Evolutionary conservation across 1,140 invertebrate genomes (phyloP).

Genomic region (Scaptomyza pallida): DNA sequence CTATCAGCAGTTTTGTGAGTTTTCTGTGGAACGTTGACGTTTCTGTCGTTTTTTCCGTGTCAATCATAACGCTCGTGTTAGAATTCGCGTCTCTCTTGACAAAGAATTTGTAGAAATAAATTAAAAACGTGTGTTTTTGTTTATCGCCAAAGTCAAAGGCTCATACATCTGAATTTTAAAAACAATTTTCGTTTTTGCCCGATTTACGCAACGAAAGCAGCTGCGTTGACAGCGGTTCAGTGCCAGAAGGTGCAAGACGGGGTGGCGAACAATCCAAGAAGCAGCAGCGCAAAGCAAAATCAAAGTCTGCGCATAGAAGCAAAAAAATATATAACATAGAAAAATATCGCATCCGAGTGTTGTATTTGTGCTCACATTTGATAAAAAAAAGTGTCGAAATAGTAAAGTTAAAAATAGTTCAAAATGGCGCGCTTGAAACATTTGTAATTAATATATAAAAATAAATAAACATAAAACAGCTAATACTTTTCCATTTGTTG

Average conservation of each 20-base stretch:
- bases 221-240: slow-evolving; percentile 38
- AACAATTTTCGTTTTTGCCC: slow-evolving; percentile 39
- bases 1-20: slow-evolving; percentile 45
- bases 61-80: slow-evolving; percentile 43
- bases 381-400: slow-evolving; percentile 50
- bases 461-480: slow-evolving; percentile 18
- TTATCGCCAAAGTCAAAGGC: slow-evolving; percentile 4
- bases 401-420: slow-evolving; percentile 59
- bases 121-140: slow-evolving; percentile 13
- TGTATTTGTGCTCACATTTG: slow-evolving; percentile 32
- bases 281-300: slow-evolving; percentile 55
- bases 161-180: background rate
- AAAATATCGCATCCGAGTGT: slow-evolving; percentile 21
- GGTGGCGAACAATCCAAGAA: slow-evolving; percentile 41
- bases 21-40: slow-evolving; percentile 47
- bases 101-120: slow-evolving; percentile 29
- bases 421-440: slow-evolving; percentile 82
- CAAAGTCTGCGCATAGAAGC: slow-evolving; percentile 59
- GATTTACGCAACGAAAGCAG: slow-evolving; percentile 69
- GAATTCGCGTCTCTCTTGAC: slow-evolving; percentile 28
- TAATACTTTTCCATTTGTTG: slow-evolving; percentile 13
- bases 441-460: slow-evolving; percentile 54
- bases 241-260: slow-evolving; percentile 42
- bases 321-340: slow-evolving; percentile 32
- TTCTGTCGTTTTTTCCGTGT: slow-evolving; percentile 40